Conservation (phyloP, 2,888 invertebrate genomes). For the Pristionchus fissidentatus region DNA sequence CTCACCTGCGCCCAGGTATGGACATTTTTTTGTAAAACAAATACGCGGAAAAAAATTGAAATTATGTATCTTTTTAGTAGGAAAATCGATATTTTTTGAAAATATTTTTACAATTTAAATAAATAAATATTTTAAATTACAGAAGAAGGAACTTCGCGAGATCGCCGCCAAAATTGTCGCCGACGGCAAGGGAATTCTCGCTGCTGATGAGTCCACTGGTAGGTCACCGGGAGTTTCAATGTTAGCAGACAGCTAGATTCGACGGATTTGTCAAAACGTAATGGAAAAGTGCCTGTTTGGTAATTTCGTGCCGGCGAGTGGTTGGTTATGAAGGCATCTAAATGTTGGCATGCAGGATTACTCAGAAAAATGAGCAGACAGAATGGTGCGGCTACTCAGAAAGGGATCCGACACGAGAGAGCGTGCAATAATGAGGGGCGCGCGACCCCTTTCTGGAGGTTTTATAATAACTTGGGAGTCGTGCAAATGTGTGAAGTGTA, state of each 20-base stretch:
- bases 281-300: not conserved
- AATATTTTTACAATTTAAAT: not conserved
- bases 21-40: not conserved
- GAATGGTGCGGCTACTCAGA: too few relatives aligned
- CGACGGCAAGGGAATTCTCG: conserved; percentile 69
- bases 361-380: too few relatives aligned
- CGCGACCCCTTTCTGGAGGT: too few relatives aligned
- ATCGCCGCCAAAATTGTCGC: conserved; percentile 65
- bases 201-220: conserved; percentile 71
- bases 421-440: too few relatives aligned
- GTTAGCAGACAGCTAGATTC: too few relatives aligned
- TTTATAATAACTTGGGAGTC: too few relatives aligned
- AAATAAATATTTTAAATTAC: not conserved
- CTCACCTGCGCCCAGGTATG: conserved; percentile 58
- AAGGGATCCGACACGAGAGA: too few relatives aligned
- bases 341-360: too few relatives aligned
- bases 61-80: not conserved
- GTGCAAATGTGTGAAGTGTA: too few relatives aligned
- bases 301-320: too few relatives aligned
- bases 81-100: not conserved
- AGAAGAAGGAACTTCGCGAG: conserved; percentile 58
- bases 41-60: not conserved
- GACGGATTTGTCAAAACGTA: not conserved
- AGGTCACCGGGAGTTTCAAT: too few relatives aligned
- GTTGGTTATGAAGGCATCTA: too few relatives aligned